Evolutionary conservation across 1,140 invertebrate genomes (phyloP), one percentile per base, ranked within the genome.

Genomic region (Anadara kagoshimensis): DNA sequence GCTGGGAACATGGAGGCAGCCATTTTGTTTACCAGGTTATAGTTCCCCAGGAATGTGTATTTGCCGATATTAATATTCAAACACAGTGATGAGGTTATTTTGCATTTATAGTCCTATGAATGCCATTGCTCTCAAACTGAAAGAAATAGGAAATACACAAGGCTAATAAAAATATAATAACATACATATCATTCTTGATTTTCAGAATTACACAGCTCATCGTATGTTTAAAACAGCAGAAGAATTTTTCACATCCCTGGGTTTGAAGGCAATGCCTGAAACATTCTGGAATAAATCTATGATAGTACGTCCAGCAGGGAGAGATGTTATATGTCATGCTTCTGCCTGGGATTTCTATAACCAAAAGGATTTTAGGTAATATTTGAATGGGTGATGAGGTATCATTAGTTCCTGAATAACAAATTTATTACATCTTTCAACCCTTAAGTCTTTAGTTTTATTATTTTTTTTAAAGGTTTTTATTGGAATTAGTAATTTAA

Each of bases 261-360:
- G 96, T 78, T 86, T 98, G 54, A 92, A 92, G 1, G 92, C 93
- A 1, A 94, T 98, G 93, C 93, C 96, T 0, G 89, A 86, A 49
- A 76, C 76, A 43, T 92, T 92, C 82, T 92, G 91, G 91, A 80
- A 90, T 8, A 78, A 89, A 8, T 91, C 91, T 11, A 90, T 92
- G 77, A 69, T 92, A 7, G 86, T 86, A 66, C 91, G 90, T 73
- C 91, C 83, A 86, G 18, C 49, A 3, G 91, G 91, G 10, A 89
- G 93, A 0, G 76, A 85, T 18, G 83, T 91, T 14, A 93, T 96
- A 5, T 98, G 96, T 83, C 95, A 97, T 82, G 95, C 96, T 0
- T 95, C 97, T 93, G 96, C 96, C 8, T 97, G 95, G 95, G 95
- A 97, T 87, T 97, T 97, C 87, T 96, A 94, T 85, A 96, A 97